These are phyloP conservation scores for Nansenia antarctica DNA, from an alignment of 2,113 vertebrate species.

Conservation along the genomic window DNA sequence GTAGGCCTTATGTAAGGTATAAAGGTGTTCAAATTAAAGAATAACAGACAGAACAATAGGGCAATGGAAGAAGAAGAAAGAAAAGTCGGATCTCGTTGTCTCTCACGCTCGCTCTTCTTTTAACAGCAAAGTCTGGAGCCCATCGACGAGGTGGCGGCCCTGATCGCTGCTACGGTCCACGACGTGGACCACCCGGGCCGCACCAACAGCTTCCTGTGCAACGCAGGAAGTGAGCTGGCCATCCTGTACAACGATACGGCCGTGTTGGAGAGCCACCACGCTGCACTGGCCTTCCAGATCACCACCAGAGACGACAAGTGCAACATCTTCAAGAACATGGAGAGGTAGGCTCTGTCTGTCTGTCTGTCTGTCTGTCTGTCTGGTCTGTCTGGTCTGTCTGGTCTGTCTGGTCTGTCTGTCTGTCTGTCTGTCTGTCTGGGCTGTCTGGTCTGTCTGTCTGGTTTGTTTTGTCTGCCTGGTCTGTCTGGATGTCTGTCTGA, in stretches of 20 bases:
- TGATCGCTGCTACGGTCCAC: slow-evolving; percentile 93
- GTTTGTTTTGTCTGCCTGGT: neutral
- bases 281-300: slow-evolving; percentile 95
- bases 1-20: no score
- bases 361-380: neutral
- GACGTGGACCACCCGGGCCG: slow-evolving; percentile 96
- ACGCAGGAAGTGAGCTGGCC: slow-evolving; percentile 90
- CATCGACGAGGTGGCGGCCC: slow-evolving; percentile 87
- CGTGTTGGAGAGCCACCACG: slow-evolving; percentile 94
- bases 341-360: slow-evolving; percentile 76
- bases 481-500: neutral
- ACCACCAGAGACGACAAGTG: slow-evolving; percentile 88
- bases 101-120: neutral
- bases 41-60: no score
- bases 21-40: no score
- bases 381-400: no score
- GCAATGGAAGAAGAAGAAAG: no score
- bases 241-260: slow-evolving; percentile 94
- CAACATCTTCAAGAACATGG: slow-evolving; percentile 97
- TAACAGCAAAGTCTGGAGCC: slow-evolving; percentile 92
- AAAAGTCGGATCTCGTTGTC: no score
- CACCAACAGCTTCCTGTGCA: slow-evolving; percentile 97
- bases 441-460: no score
- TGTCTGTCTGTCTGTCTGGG: neutral
- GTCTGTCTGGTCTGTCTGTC: neutral